These are phyloP conservation scores for Rhopalosiphum maidis DNA, from an alignment of 1,140 invertebrate species.

Conservation along the genomic window DNA sequence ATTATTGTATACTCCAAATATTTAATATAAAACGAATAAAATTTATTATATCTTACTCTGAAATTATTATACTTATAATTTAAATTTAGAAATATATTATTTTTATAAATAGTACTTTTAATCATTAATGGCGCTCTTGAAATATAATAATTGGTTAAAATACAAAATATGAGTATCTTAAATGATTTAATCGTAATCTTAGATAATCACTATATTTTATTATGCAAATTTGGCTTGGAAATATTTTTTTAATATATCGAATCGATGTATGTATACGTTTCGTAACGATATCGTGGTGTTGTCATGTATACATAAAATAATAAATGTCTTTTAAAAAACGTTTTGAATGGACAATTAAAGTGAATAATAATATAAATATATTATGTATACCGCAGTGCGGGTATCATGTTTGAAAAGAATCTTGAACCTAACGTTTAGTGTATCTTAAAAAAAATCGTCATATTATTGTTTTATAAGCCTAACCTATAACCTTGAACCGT, in stretches of 20 bases:
- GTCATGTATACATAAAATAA: not conserved
- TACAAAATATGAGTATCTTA: not conserved
- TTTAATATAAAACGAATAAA: no score
- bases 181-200: not conserved
- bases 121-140: not conserved
- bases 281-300: not conserved
- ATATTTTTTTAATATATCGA: not conserved
- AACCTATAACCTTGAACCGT: not conserved
- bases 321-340: not conserved
- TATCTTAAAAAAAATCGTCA: not conserved
- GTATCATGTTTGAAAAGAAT: not conserved
- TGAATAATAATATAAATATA: not conserved
- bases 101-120: not conserved
- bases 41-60: no score
- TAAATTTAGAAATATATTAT: no score
- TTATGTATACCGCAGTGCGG: not conserved
- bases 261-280: not conserved
- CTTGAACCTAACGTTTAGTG: not conserved
- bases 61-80: no score
- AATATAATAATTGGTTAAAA: not conserved
- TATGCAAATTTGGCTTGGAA: not conserved
- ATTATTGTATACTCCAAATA: no score
- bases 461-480: not conserved
- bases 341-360: not conserved
- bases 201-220: not conserved